Evolutionary conservation across 1,140 invertebrate genomes (phyloP), one percentile per base, ranked within the genome.

Genomic region (Drosophila arizonae): DNA sequence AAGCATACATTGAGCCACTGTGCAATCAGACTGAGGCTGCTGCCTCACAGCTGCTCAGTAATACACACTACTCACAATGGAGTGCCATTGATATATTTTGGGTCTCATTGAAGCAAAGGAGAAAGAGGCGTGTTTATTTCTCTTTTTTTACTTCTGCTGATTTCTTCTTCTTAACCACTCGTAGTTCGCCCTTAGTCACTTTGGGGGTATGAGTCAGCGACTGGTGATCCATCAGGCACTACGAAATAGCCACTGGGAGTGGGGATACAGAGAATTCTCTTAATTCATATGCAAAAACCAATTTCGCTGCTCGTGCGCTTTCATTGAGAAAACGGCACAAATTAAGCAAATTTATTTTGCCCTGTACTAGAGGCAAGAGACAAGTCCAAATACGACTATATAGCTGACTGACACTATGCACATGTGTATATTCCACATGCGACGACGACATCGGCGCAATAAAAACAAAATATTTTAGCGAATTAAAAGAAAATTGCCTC

Each of bases 401-500:
- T 24, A 24, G 21, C 3, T 24, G 21, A 24, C 21, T 24, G 17
- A 17, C 17, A 17, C 17, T 17, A 17, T 24, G 3, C 2, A 24
- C 3, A 24, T 24, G 1, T 24, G 3, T 24, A 24, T 24, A 24
- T 24, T 24, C 21, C 28, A 30, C 28, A 30, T 30, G 6, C 28
- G 62, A 36, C 33, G 8, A 10, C 33, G 11, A 39, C 36, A 39
- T 39, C 61, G 67, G 1, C 43, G 9, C 75, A 81, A 81, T 77
- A 81, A 81, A 15, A 15, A 86, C 81, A 85, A 76, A 81, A 77
- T 87, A 87, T 88, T 86, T 82, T 77, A 87, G 82, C 82, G 69
- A 87, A 87, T 87, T 87, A 87, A 87, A 87, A 87, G 82, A 87
- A 87, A 73, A 88, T 88, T 87, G 84, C 69, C 66, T 79, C 82